Base-by-base conservation (phyloP, 2,888 invertebrate species). In the Laspeyria flexula region DNA sequence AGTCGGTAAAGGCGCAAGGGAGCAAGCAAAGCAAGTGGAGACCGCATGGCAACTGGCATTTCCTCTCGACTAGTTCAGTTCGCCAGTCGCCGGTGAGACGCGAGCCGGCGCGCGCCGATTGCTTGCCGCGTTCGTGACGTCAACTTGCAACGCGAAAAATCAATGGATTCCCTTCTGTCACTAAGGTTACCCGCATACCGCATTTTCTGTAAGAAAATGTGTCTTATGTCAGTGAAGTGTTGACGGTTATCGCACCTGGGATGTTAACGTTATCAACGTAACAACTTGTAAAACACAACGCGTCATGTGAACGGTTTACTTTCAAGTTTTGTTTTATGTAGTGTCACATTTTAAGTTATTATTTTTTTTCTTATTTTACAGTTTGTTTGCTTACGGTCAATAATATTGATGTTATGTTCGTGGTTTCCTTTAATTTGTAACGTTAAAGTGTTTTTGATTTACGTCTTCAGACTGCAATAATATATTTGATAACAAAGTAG, bases 131-230 rank as follows among this genome's bases (percentile, higher is more conserved):
- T 65, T 73, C 62, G 81, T 89, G 88, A 90, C 90, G 90, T 90
- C 83, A 86, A 80, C 75, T 79, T 83, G 81, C 83, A 82, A 73
- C 85, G 86, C 86, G 88, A 90, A 90, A 90, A 91, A 92, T 91
- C 91, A 88, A 92, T 91, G 89, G 85, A 85, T 85, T 79, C 80
- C 83, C 77, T 75, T 73, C 74, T 80, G 75, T 75, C 77, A 65
- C 77, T 81, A 81, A 89, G 88, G 88, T 90, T 87, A 80, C 80
- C 86, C 86, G 91, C 91, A 91, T 91, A 89, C 89, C 90, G 91
- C 91, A 92, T 90, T 91, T 91, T 88, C 86, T 76, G 53, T 66
- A 76, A 63, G 86, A 90, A 91, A 91, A 90, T 88, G 88, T 86
- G 83, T 63, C 79, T 75, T 85, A 90, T 91, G 91, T 83, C 50